Percentiles rank a stretch among this genome's conserved stretches.
These are phyloP conservation scores for Dasyprocta punctata DNA, from an alignment of 2,113 vertebrate genomes.

Conservation along the genomic window DNA sequence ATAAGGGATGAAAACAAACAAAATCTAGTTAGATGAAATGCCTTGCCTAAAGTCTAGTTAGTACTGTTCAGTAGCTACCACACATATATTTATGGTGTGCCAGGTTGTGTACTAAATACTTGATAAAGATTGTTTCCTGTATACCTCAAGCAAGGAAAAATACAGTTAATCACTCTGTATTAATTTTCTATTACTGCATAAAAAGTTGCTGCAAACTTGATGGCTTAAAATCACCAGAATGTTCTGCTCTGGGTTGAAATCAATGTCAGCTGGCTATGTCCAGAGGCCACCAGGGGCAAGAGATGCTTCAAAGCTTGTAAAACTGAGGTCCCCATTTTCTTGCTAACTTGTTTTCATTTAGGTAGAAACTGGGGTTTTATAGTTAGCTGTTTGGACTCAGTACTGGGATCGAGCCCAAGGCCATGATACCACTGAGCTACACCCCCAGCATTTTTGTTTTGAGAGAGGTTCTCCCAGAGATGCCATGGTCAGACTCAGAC, in stretches of 20 bases:
- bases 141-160: not conserved
- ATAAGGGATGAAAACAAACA: not conserved
- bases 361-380: not conserved
- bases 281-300: not conserved
- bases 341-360: not conserved
- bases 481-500: not conserved
- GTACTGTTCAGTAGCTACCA: not conserved
- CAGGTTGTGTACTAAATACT: not conserved
- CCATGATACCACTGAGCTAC: not conserved
- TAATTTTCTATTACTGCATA: not conserved
- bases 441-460: not conserved
- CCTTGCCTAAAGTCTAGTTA: conserved; percentile 9
- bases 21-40: not conserved
- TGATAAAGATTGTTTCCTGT: not conserved
- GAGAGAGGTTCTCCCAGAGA: not conserved
- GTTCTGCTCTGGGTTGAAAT: not conserved
- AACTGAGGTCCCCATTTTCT: not conserved
- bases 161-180: not conserved
- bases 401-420: not conserved
- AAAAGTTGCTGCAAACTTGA: conserved; percentile 25
- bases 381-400: not conserved
- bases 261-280: not conserved
- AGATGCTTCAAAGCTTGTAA: not conserved
- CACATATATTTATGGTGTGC: not conserved
- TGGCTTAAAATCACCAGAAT: not conserved